Evolutionary conservation across 2,797 vertebrate genomes (phyloP).

Genomic region (Eospalax fontanierii): DNA sequence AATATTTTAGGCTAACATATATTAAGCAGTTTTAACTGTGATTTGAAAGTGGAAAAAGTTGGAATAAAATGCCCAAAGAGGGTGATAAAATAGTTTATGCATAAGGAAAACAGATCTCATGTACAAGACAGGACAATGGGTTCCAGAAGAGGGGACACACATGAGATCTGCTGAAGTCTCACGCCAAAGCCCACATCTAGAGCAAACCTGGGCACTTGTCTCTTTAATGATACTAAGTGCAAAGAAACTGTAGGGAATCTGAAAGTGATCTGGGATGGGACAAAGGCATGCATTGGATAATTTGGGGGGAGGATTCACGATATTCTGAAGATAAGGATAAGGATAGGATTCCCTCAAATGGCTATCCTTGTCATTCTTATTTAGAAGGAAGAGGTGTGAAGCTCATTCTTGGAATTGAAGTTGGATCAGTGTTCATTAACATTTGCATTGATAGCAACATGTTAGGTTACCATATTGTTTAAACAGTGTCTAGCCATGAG

Average conservation of each 20-base stretch:
- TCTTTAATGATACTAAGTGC: not conserved
- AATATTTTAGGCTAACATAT: conserved; percentile 46
- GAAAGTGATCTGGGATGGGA: not conserved
- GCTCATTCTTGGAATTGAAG: not conserved
- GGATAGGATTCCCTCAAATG: not conserved
- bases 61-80: not conserved
- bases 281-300: not conserved
- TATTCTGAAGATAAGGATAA: not conserved
- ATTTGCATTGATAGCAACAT: not conserved
- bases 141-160: not conserved
- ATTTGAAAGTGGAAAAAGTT: not conserved
- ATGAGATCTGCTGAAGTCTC: not conserved
- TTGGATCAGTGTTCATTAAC: not conserved
- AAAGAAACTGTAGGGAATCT: not conserved
- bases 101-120: not conserved
- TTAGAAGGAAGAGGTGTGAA: not conserved
- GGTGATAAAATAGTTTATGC: not conserved
- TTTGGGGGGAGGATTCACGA: not conserved
- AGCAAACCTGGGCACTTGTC: not conserved
- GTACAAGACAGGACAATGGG: not conserved
- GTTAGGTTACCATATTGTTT: not conserved
- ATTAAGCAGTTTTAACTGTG: conserved; percentile 34
- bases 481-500: not conserved
- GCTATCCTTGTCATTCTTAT: not conserved
- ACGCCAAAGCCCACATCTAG: not conserved